Conservation (phyloP, 2,113 vertebrate species). For the Hippoglossus stenolepis region DNA sequence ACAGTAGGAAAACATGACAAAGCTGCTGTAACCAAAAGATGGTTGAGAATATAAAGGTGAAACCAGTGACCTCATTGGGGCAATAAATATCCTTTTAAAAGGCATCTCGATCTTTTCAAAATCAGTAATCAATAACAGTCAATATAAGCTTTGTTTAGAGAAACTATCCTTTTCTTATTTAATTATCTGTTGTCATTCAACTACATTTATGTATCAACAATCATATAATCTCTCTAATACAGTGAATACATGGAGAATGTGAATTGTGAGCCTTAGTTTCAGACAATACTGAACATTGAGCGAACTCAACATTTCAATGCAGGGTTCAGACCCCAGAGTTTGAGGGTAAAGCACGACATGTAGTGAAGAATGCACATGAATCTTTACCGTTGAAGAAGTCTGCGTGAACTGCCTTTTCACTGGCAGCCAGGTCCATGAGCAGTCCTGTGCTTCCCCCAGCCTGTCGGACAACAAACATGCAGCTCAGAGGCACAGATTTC, state of each 20-base stretch:
- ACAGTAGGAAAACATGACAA: no score
- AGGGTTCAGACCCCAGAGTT: not conserved
- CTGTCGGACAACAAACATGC: conserved; percentile 76
- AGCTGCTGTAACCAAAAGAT: not conserved
- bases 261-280: no score
- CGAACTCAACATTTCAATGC: not conserved
- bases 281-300: no score
- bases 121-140: not conserved
- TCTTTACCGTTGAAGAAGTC: conserved; percentile 92
- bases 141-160: not conserved
- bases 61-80: not conserved
- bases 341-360: not conserved
- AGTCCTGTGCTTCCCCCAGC: conserved; percentile 94
- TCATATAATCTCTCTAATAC: no score
- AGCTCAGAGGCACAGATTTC: conserved; percentile 40
- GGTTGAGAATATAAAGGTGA: not conserved
- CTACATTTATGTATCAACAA: no score
- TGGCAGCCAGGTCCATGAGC: conserved; percentile 92
- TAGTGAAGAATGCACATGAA: not conserved
- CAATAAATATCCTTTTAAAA: not conserved
- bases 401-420: conserved; percentile 90
- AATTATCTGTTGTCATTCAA: no score
- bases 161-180: no score
- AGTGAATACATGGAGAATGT: no score
- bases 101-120: no score